A percentile compares a stretch with the other conserved stretches of the same genome.
Evolutionary conservation across 2,113 vertebrate species (phyloP).

Genomic region (Silurus asotus): DNA sequence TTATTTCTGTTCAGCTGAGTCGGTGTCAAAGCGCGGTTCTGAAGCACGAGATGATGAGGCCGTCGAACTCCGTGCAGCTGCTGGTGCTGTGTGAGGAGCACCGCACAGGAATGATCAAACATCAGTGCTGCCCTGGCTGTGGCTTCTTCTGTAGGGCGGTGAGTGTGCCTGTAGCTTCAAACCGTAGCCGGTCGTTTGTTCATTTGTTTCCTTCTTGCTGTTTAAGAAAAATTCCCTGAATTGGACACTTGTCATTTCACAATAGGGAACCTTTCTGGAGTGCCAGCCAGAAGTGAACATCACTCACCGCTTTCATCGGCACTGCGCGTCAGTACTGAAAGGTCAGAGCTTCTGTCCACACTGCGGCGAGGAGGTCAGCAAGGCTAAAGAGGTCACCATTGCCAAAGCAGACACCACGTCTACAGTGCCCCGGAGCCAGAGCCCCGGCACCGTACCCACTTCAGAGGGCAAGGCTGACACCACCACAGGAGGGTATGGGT

Average conservation of each 20-base stretch:
- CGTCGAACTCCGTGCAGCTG: constrained; percentile 92
- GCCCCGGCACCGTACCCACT: constrained; percentile 70
- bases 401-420: constrained; percentile 98
- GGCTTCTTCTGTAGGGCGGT: constrained; percentile 97
- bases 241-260: background rate
- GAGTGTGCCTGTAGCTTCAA: constrained; percentile 61
- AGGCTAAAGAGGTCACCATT: constrained; percentile 96
- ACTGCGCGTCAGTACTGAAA: constrained; percentile 88
- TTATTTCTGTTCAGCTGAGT: constrained; percentile 74
- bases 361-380: constrained; percentile 91
- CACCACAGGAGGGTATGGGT: constrained; percentile 85
- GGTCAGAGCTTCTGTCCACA: constrained; percentile 94
- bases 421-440: constrained; percentile 69
- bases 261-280: constrained; percentile 96
- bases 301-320: constrained; percentile 93
- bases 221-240: background rate
- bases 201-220: background rate
- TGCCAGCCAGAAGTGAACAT: constrained; percentile 94
- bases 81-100: constrained; percentile 96
- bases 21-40: constrained; percentile 87
- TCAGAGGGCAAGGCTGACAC: constrained; percentile 91
- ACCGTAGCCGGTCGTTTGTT: background rate
- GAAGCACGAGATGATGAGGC: constrained; percentile 97
- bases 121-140: constrained; percentile 97
- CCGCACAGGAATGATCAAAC: constrained; percentile 94